A percentile compares a stretch with the other conserved stretches of the same genome.
These are phyloP conservation scores for Ctena decussata DNA, from an alignment of 2,888 invertebrate species.

Conservation along the genomic window DNA sequence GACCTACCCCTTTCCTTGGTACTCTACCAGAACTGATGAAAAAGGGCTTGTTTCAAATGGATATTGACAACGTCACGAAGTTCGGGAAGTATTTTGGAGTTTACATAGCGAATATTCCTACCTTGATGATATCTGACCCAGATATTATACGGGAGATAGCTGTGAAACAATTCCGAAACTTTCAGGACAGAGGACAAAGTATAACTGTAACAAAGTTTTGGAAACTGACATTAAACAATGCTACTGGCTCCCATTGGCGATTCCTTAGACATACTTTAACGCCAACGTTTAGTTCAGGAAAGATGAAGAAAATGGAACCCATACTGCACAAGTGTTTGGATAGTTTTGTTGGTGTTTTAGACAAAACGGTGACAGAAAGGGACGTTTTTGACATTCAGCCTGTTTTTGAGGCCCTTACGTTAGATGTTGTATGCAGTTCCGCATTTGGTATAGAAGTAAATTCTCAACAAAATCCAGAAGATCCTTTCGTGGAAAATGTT, in stretches of 20 bases:
- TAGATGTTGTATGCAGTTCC: slow-evolving; percentile 70
- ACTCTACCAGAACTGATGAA: slow-evolving; percentile 32
- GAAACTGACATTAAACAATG: slow-evolving; percentile 44
- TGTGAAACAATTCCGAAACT: slow-evolving; percentile 61
- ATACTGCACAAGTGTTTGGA: slow-evolving; percentile 39
- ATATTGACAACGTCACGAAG: slow-evolving; percentile 50
- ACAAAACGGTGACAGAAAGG: background rate
- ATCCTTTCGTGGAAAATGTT: slow-evolving; percentile 60
- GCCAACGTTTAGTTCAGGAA: slow-evolving; percentile 55
- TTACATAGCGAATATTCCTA: slow-evolving; percentile 59
- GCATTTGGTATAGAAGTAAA: slow-evolving; percentile 70
- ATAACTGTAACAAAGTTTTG: slow-evolving; percentile 44
- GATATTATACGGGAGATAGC: slow-evolving; percentile 67
- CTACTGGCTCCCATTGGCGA: slow-evolving; percentile 49
- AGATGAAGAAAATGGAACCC: slow-evolving; percentile 55
- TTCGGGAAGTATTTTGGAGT: slow-evolving; percentile 60
- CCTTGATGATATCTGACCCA: slow-evolving; percentile 60
- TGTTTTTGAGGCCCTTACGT: slow-evolving; percentile 59
- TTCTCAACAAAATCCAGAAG: slow-evolving; percentile 49
- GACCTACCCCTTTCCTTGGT: slow-evolving; percentile 58
- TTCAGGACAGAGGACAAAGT: slow-evolving; percentile 50
- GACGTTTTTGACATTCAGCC: slow-evolving; percentile 38
- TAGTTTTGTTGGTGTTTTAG: slow-evolving; percentile 16
- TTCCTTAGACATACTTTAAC: slow-evolving; percentile 48
- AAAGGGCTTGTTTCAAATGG: slow-evolving; percentile 53